These are phyloP conservation scores for Buathra laborator DNA, from an alignment of 2,888 invertebrate species.

Conservation along the genomic window DNA sequence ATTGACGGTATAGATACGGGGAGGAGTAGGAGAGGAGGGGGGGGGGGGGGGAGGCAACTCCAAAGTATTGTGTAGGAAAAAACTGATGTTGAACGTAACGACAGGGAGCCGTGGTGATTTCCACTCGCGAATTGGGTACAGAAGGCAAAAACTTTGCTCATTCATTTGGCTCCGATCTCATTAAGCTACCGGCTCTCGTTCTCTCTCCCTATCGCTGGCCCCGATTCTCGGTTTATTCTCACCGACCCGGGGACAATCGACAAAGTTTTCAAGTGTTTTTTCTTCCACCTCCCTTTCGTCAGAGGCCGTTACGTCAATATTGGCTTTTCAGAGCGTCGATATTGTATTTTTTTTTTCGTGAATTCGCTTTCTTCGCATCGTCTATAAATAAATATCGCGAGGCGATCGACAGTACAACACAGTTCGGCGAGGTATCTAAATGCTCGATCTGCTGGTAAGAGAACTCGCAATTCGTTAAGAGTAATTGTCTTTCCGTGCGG, in stretches of 20 bases:
- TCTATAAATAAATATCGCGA: not conserved
- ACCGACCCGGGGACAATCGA: not conserved
- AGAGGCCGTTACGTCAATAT: too few species aligned
- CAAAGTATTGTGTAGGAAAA: not conserved
- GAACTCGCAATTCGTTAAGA: not conserved
- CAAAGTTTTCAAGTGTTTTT: slow-evolving; percentile 13
- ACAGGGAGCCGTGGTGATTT: not conserved
- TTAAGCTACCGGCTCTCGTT: slow-evolving; percentile 11
- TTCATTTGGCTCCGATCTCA: slow-evolving; percentile 37
- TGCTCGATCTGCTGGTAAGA: not conserved
- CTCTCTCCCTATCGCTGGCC: not conserved
- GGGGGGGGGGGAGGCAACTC: not conserved
- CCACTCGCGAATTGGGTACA: slow-evolving; percentile 8
- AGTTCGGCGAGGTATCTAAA: not conserved
- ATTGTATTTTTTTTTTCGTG: not conserved
- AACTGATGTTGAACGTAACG: slow-evolving; percentile 1
- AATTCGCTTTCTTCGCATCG: not conserved
- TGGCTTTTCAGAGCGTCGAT: too few species aligned
- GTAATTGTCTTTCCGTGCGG: slow-evolving; percentile 38
- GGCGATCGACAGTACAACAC: not conserved
- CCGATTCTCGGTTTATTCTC: not conserved
- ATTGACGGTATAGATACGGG: slow-evolving; percentile 50
- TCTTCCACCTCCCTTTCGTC: not conserved
- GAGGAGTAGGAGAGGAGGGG: too few species aligned
- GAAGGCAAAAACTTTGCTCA: slow-evolving; percentile 36